Conservation (phyloP, 2,888 invertebrate species). For the Nasonia oneida region DNA sequence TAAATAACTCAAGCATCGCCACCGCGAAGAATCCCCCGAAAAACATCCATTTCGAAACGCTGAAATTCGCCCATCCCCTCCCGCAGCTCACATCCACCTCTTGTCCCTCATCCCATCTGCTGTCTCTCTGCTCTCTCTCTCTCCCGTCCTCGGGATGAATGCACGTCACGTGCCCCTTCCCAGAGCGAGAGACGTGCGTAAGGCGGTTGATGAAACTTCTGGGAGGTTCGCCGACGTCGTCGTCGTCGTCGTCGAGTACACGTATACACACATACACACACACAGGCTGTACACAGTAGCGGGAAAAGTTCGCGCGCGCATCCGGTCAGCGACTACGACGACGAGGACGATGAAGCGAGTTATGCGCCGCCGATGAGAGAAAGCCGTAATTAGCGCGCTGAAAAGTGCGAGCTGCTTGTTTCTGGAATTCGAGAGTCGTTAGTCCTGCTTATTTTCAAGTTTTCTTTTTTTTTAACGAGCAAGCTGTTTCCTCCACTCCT, state of each 20-base stretch:
- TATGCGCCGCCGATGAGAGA: slow-evolving; percentile 25
- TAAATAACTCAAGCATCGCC: slow-evolving; percentile 9
- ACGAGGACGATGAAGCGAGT: slow-evolving; percentile 7
- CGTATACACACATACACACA: neutral
- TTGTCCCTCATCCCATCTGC: slow-evolving; percentile 21
- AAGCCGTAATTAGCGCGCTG: slow-evolving; percentile 37
- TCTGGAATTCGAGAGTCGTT: neutral
- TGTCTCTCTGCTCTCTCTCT: neutral
- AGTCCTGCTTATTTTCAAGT: neutral
- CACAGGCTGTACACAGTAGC: neutral
- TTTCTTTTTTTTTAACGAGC: neutral
- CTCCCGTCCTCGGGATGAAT: slow-evolving; percentile 71
- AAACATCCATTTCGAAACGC: neutral
- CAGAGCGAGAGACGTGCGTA: slow-evolving; percentile 70
- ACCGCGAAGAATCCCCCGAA: neutral
- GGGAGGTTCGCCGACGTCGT: slow-evolving; percentile 43
- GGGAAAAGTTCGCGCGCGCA: slow-evolving; percentile 57
- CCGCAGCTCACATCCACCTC: neutral
- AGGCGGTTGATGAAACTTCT: slow-evolving; percentile 73
- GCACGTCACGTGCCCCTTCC: slow-evolving; percentile 74
- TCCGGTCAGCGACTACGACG: slow-evolving; percentile 56
- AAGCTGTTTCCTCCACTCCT: neutral
- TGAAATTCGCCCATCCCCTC: slow-evolving; percentile 52
- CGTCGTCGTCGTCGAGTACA: neutral
- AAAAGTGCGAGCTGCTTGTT: slow-evolving; percentile 17